Evolutionary conservation across 1,140 invertebrate species (phyloP), one percentile per base, ranked within the genome.

Genomic region (Brachionus calyciflorus): DNA sequence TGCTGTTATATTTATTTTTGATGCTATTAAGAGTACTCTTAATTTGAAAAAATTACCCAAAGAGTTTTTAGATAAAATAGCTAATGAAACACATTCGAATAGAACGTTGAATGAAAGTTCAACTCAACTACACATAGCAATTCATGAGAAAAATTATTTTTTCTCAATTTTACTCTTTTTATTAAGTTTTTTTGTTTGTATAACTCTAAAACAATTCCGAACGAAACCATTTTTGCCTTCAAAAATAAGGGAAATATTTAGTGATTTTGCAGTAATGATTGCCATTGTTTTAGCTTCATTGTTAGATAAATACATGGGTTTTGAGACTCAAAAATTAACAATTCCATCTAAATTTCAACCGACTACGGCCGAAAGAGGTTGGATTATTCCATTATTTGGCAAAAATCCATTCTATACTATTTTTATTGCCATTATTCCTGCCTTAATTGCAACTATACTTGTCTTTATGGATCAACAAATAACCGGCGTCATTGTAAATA

Each of bases 201-300:
- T 82, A 21, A 78, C 79, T 5, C 63, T 85, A 9, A 83, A 84
- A 65, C 14, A 79, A 37, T 57, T 82, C 4, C 78, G 80, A 49
- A 79, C 21, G 10, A 76, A 33, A 17, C 76, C 80, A 14, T 83
- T 80, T 70, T 84, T 84, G 48, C 82, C 81, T n/a, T 79, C 81
- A 0, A 78, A 77, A 53, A 79, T 82, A 28, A 81, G 85, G 7
- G 80, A 79, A 41, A 60, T 80, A 9, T 79, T 87, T 46, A 80
- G 84, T 55, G 87, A 88, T 77, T 87, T 87, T 80, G 83, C 85
- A 21, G 86, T 88, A 6, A 78, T 87, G 4, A 83, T 87, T 46
- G 81, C 86, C 19, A 87, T 87, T 70, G 53, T 86, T 17, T 49
- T 80, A 1, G 83, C 86, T 81, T 82, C 86, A 5, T 26, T 77